Conservation (phyloP, 2,797 vertebrate genomes). For the Carcharodon carcharias region DNA sequence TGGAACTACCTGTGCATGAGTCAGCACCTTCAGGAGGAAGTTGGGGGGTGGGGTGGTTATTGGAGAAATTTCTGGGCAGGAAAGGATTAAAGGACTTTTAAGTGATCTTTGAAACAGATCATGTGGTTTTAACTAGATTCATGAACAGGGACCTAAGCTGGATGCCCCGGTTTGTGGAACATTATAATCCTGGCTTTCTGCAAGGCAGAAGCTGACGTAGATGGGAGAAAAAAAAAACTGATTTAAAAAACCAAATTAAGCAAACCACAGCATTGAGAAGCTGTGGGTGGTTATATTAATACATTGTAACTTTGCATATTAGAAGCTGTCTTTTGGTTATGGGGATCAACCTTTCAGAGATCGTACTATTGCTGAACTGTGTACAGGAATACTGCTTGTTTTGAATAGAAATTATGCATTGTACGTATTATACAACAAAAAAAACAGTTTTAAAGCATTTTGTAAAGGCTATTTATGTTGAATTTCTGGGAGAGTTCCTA, state of each 20-base stretch:
- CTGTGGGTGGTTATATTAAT: slow-evolving; percentile 55
- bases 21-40: slow-evolving; percentile 19
- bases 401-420: slow-evolving; percentile 44
- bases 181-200: slow-evolving; percentile 12
- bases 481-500: slow-evolving; percentile 53
- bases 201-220: not conserved
- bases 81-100: not conserved
- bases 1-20: not conserved
- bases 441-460: slow-evolving; percentile 46
- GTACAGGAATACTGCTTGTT: slow-evolving; percentile 41
- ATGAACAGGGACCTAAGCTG: slow-evolving; percentile 13
- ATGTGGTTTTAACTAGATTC: not conserved
- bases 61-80: not conserved
- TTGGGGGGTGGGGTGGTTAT: not conserved
- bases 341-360: slow-evolving; percentile 47
- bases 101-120: not conserved
- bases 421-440: slow-evolving; percentile 50
- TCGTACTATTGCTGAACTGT: slow-evolving; percentile 51
- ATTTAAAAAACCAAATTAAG: not conserved
- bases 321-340: slow-evolving; percentile 42
- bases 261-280: slow-evolving; percentile 42
- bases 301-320: not conserved
- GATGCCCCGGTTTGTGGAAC: not conserved
- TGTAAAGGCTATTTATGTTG: slow-evolving; percentile 65
- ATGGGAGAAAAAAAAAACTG: not conserved